Evolutionary conservation across 2,888 invertebrate species (phyloP).

Genomic region (Synergus japonicus): DNA sequence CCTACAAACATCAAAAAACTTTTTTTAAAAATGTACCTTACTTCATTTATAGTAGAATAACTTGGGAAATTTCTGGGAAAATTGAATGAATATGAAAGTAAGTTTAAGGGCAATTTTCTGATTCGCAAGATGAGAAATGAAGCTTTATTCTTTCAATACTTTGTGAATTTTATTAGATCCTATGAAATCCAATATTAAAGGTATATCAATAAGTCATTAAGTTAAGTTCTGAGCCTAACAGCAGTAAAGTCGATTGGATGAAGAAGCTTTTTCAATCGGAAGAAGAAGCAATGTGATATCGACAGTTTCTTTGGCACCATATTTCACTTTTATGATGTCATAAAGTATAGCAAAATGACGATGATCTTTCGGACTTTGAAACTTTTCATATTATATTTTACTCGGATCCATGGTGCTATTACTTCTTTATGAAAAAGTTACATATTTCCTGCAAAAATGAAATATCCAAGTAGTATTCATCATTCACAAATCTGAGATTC

Average conservation of each 20-base stretch:
- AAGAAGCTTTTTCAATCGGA: background rate
- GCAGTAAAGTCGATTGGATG: background rate
- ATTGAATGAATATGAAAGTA: too few species aligned
- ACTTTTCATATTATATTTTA: background rate
- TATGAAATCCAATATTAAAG: background rate
- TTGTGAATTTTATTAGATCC: background rate
- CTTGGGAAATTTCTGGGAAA: too few species aligned
- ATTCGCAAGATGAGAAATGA: too few species aligned
- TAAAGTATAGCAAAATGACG: background rate
- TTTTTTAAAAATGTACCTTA: background rate
- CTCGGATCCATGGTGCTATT: background rate
- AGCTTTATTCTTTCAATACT: too few species aligned
- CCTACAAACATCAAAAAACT: conserved; percentile 56
- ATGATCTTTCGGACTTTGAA: background rate
- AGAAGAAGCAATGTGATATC: background rate
- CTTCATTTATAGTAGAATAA: too few species aligned
- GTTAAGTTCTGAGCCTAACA: background rate
- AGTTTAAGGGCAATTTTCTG: too few species aligned
- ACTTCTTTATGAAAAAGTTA: background rate
- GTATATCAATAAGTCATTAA: background rate
- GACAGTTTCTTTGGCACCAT: background rate
- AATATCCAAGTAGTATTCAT: background rate
- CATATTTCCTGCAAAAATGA: background rate
- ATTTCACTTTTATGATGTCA: conserved; percentile 1
- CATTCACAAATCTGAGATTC: background rate